Percentiles rank a stretch among this genome's conserved stretches.
Conservation (phyloP, 2,797 vertebrate species). For the Vireo griseus region DNA sequence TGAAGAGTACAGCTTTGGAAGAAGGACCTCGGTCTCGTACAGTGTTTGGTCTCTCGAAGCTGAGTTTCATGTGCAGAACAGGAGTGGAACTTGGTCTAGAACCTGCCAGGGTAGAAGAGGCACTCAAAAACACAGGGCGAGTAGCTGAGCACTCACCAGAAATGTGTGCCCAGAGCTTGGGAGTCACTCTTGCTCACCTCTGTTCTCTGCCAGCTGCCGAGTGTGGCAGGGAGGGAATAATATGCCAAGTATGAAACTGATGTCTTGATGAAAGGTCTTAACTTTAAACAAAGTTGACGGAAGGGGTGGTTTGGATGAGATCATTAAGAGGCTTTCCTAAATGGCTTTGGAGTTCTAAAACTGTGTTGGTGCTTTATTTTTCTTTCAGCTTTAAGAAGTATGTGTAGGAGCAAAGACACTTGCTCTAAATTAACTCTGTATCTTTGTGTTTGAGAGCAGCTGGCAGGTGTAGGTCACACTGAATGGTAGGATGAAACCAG, state of each 20-base stretch:
- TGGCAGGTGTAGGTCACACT: background rate
- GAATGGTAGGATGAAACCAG: background rate
- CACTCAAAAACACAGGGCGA: accelerated
- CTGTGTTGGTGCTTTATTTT: background rate
- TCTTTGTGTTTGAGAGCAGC: background rate
- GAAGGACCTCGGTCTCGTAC: background rate
- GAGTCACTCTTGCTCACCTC: background rate
- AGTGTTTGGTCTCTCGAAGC: background rate
- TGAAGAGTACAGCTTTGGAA: background rate
- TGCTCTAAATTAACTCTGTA: background rate
- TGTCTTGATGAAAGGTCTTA: background rate
- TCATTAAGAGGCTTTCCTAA: background rate
- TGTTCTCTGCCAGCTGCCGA: background rate
- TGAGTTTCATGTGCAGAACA: background rate
- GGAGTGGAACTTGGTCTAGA: background rate
- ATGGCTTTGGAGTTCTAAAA: background rate
- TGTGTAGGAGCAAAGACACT: background rate
- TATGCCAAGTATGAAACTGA: background rate
- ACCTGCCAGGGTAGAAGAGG: background rate
- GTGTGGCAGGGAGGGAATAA: background rate
- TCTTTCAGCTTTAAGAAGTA: background rate
- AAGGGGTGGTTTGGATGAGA: background rate
- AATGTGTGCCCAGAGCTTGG: accelerated
- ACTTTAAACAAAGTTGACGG: background rate
- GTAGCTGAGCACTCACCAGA: background rate